Evolutionary conservation across 1,140 invertebrate species (phyloP), one percentile per base, ranked within the genome.

Genomic region (Aphidius ervi): DNA sequence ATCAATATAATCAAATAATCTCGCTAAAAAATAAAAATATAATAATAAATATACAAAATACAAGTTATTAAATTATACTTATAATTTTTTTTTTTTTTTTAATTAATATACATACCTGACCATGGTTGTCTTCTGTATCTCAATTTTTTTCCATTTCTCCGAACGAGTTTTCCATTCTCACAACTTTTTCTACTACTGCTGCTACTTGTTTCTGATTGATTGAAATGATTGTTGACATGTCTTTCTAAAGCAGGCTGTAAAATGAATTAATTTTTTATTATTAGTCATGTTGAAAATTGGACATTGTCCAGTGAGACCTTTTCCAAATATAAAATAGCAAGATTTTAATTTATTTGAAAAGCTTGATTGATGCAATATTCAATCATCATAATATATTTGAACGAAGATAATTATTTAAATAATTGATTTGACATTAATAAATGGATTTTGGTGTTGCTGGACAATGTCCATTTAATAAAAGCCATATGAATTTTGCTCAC

Each of bases 201-300:
- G 58, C 81, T 84, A 68, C 87, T 86, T 52, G 83, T 84, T 63
- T 83, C 80, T 50, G 81, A 78, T 56, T 82, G 83, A 76, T 84
- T 90, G 78, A 97, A 97, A 74, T 98, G 95, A 68, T 89, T 86
- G 79, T 98, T 97, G 9, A 97, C 94, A 71, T 98, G 95, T 67
- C 93, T 86, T 74, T 96, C 91, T 58, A 97, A 80, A 50, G 91
- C 86, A 64, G 85, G 84, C 92, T 94, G 79, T 5, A 83, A 84
- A 68, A 39, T 8, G 46, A 69, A 64, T 23, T 43, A 56, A 56
- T 6, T n/a, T 63, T 42, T n/a, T 6, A 48, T 2, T 10, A 46
- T 70, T 65, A 70, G 53, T 48, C 46, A 41, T 47, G n/a, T 6
- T 20, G 42, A 61, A 46, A 50, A 5, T 20, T 41, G 16, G 58